phyloP scores from a whole-genome alignment of 2,797 vertebrate species.

The Pelochelys cantorii region DNA sequence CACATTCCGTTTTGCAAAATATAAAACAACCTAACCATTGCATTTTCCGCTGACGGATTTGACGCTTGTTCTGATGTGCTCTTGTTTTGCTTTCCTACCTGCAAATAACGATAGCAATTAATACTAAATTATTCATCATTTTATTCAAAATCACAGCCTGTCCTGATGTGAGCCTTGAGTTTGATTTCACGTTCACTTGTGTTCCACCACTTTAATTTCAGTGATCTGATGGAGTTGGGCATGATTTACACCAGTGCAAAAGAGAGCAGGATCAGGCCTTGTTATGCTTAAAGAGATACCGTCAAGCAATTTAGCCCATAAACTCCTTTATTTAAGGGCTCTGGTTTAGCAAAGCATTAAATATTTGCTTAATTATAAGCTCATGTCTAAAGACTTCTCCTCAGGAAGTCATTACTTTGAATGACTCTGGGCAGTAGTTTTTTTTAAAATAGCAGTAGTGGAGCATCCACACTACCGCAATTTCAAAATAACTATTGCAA shows the following conservation, averaged over 20 bases:
- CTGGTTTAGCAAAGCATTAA: constrained; percentile 2
- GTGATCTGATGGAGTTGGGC: background rate
- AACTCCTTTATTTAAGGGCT: background rate
- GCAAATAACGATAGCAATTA: background rate
- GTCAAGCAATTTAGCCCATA: background rate
- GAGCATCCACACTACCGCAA: too few relatives aligned
- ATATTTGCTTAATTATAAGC: background rate
- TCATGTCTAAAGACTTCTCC: constrained; percentile 30
- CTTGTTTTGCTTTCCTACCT: background rate
- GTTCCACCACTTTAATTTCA: background rate
- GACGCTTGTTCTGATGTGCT: rapidly evolving
- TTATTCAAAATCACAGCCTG: background rate
- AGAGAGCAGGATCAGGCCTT: background rate
- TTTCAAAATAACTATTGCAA: too few relatives aligned
- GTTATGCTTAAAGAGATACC: background rate
- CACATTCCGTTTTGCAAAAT: background rate
- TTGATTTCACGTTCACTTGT: rapidly evolving
- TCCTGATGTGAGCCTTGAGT: background rate
- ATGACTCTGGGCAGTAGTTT: too few relatives aligned
- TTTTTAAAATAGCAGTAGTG: too few relatives aligned
- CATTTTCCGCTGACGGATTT: background rate
- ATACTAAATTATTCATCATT: background rate
- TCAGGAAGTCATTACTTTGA: background rate
- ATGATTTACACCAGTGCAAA: background rate
- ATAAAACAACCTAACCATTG: background rate